phyloP scores from a whole-genome alignment of 64 coral and sea anemone species.

The Acropora tenuis region DNA sequence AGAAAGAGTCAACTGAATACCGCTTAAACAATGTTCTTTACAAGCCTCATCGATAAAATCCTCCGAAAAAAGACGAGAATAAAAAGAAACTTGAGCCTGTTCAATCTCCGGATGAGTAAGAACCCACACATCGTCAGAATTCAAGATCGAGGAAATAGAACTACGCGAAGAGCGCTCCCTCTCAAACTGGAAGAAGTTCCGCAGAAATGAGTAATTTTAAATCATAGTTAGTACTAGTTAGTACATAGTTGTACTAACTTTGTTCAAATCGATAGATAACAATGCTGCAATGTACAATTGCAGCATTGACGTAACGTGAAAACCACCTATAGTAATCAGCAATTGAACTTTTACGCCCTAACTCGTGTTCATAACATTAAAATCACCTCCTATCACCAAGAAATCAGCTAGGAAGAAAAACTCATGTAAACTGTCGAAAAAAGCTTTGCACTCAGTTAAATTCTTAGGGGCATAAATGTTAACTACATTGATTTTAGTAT shows the following conservation, averaged over 20 bases:
- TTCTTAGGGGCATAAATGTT: conserved; percentile 39
- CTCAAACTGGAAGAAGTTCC: conserved; percentile 10
- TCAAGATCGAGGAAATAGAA: neutral
- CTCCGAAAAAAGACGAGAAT: conserved; percentile 9
- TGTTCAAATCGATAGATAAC: too few relatives aligned
- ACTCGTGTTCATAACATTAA: conserved; percentile 34
- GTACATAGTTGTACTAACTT: too few relatives aligned
- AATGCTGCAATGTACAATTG: too few relatives aligned
- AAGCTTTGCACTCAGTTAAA: neutral
- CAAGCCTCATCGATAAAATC: neutral
- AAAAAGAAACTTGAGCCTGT: neutral
- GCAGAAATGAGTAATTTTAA: neutral
- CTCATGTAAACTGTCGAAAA: neutral
- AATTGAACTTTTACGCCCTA: neutral
- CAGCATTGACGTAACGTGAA: too few relatives aligned
- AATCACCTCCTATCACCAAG: conserved; percentile 13
- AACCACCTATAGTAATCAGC: neutral
- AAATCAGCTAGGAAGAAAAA: neutral
- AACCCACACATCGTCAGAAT: neutral
- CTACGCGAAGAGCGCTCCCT: neutral
- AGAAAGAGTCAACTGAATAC: too few relatives aligned
- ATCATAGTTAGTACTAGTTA: too few relatives aligned
- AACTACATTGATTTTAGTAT: neutral
- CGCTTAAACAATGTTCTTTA: conserved; percentile 8
- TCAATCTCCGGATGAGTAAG: neutral